Evolutionary conservation across 2,888 invertebrate genomes (phyloP).

Genomic region (Lumbricus terrestris): DNA sequence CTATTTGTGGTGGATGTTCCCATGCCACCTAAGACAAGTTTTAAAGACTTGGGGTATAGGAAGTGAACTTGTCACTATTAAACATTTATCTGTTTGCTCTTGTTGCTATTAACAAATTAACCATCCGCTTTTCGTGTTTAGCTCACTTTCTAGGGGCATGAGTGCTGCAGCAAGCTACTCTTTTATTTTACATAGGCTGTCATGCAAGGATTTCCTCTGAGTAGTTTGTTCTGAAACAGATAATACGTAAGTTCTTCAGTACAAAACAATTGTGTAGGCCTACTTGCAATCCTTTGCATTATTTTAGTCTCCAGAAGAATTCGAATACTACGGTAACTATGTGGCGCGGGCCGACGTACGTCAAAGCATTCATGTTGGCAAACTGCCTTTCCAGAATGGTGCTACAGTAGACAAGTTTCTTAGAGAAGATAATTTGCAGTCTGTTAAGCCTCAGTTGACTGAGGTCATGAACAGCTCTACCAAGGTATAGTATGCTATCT

Average conservation of each 20-base stretch:
- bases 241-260: background rate
- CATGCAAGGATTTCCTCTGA: no score
- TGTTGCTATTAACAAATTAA: no score
- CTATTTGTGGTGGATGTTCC: no score
- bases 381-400: slow-evolving; percentile 66
- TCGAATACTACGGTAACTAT: slow-evolving; percentile 51
- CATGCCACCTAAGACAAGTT: no score
- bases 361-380: slow-evolving; percentile 80
- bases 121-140: no score
- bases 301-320: slow-evolving; percentile 45
- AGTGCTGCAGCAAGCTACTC: no score
- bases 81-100: no score
- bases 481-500: slow-evolving; percentile 27
- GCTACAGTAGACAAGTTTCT: slow-evolving; percentile 71
- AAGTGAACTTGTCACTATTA: no score
- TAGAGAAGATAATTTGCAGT: slow-evolving; percentile 72
- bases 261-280: background rate
- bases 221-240: background rate
- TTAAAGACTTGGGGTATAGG: no score
- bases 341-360: slow-evolving; percentile 63
- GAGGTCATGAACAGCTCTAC: slow-evolving; percentile 53
- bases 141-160: no score
- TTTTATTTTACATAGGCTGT: no score
- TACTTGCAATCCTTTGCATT: no score
- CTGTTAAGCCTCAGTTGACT: slow-evolving; percentile 66